Evolutionary conservation across 2,797 vertebrate genomes (phyloP).

Genomic region (Psittacula derbiana): DNA sequence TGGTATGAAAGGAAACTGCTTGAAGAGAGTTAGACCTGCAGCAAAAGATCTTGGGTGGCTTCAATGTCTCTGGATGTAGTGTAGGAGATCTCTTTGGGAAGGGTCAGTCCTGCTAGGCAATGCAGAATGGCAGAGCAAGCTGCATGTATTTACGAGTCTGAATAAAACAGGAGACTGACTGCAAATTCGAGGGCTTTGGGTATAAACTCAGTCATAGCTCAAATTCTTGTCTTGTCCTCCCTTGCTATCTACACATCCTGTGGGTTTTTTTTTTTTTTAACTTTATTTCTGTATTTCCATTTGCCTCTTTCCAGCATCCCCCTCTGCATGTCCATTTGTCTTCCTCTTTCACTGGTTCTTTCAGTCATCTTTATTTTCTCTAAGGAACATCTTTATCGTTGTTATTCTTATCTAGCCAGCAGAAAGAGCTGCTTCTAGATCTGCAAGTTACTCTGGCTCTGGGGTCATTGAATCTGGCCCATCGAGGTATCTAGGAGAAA

Average conservation of each 20-base stretch:
- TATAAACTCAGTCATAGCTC: background rate
- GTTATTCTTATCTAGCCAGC: background rate
- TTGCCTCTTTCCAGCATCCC: background rate
- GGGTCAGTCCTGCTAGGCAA: background rate
- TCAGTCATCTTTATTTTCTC: background rate
- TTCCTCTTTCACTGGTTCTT: background rate
- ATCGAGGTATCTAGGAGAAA: slow-evolving; percentile 41
- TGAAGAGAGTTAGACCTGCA: background rate
- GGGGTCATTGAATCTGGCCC: background rate
- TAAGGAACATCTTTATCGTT: background rate
- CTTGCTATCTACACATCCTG: background rate
- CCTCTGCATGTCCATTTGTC: background rate
- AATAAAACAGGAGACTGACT: background rate
- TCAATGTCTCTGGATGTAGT: background rate
- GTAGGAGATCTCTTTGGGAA: background rate
- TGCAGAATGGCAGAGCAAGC: background rate
- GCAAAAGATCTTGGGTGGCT: background rate
- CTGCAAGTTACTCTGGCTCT: background rate
- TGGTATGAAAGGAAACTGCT: background rate
- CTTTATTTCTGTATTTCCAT: background rate
- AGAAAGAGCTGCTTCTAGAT: background rate
- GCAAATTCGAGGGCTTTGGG: background rate
- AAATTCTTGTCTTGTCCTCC: background rate
- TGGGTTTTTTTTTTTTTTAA: background rate
- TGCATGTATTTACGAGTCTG: background rate